Evolutionary conservation across 2,113 vertebrate genomes (phyloP).

Genomic region (Crotalus tigris): DNA sequence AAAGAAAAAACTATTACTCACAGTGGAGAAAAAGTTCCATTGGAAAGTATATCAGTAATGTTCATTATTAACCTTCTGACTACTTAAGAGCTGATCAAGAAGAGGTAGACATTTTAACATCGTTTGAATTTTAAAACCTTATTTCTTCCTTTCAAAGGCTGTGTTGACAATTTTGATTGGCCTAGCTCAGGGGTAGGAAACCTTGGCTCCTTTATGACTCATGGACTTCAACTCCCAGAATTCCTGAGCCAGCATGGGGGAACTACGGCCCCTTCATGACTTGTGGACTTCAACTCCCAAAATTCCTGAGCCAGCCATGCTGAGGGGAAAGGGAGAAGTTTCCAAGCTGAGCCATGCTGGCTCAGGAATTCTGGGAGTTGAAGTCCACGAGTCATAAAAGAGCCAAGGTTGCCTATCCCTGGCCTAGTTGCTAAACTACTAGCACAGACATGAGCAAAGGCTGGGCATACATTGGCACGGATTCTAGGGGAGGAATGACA

Average conservation of each 20-base stretch:
- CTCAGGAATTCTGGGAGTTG: no score
- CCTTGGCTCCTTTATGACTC: no score
- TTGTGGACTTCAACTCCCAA: no score
- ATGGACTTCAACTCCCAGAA: no score
- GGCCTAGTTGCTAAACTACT: not conserved
- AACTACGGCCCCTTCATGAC: no score
- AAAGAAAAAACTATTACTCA: constrained; percentile 30
- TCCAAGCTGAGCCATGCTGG: no score
- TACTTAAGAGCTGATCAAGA: constrained; percentile 9
- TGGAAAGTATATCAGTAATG: not conserved
- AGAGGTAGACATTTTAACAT: constrained; percentile 17
- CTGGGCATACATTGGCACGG: not conserved
- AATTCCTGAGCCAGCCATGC: no score
- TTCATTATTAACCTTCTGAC: constrained; percentile 27
- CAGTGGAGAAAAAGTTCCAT: not conserved
- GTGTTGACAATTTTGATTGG: not conserved
- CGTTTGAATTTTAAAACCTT: constrained; percentile 12
- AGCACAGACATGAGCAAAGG: not conserved
- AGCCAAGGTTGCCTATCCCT: no score
- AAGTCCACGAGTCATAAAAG: no score
- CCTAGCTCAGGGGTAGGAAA: not conserved
- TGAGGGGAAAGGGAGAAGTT: no score
- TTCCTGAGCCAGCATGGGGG: no score
- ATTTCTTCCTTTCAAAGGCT: not conserved
- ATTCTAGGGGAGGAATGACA: not conserved